Evolutionary conservation across 2,888 invertebrate genomes (phyloP).

Genomic region (Eupithecia insigniata): DNA sequence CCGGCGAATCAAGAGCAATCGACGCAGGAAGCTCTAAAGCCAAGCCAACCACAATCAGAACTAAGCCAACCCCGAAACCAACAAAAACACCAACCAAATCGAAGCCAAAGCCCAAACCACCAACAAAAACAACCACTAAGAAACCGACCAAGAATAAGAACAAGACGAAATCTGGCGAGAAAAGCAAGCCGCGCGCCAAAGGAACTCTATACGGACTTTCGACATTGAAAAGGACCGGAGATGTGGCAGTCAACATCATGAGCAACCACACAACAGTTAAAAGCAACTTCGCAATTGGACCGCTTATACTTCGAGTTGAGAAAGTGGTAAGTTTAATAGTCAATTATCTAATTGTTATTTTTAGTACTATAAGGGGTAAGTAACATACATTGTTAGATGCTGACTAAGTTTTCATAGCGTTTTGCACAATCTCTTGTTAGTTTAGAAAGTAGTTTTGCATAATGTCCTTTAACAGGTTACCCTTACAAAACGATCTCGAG

Average conservation of each 20-base stretch:
- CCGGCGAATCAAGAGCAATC: constrained; percentile 62
- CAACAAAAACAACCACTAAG: constrained; percentile 66
- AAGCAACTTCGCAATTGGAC: constrained; percentile 92
- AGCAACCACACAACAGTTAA: constrained; percentile 92
- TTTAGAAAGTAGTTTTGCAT: constrained; percentile 39
- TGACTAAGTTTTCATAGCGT: constrained; percentile 19
- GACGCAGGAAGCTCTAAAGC: constrained; percentile 72
- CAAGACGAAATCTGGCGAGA: constrained; percentile 72
- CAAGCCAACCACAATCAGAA: constrained; percentile 61
- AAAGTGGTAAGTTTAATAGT: constrained; percentile 83
- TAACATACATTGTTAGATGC: constrained; percentile 26
- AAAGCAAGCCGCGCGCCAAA: constrained; percentile 86
- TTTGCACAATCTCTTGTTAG: constrained; percentile 34
- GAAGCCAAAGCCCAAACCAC: constrained; percentile 71
- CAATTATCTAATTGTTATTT: neutral
- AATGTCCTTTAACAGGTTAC: constrained; percentile 30
- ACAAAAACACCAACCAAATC: constrained; percentile 44
- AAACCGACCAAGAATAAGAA: constrained; percentile 68
- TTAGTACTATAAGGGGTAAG: constrained; percentile 8
- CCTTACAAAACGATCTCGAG: neutral
- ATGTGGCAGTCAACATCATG: constrained; percentile 91
- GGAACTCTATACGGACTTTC: constrained; percentile 93
- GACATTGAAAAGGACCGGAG: constrained; percentile 90
- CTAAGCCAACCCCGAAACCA: constrained; percentile 60
- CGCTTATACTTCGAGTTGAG: constrained; percentile 90